Base-by-base conservation (phyloP, 2,888 invertebrate genomes). In the Antheraea assamensis region DNA sequence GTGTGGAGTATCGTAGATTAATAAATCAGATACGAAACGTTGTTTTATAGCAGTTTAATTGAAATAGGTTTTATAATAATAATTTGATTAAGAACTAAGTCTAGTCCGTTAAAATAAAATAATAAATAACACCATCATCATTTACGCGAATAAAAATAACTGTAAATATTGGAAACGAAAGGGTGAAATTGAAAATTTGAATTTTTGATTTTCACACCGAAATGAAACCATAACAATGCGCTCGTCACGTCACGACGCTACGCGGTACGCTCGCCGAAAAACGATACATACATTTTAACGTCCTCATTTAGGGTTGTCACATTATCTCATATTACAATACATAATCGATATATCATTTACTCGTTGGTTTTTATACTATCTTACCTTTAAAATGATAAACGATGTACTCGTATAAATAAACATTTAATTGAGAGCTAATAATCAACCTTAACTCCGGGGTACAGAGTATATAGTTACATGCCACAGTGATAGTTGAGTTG, bases 181-280 rank as follows among this genome's bases (percentile, higher is more conserved):
- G 35, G 35, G 35, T 21, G n/a, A 68, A 35, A 68, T 35, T 68
- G 68, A 68, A 68, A 68, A 35, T 35, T 68, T 35, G 68, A 68
- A 21, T 68, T 68, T 68, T 35, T 68, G 13, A 64, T 64, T 35
- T 68, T 68, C 68, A 68, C 68, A 2, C 13, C 13, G 35, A 30
- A 7, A 15, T 4, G 61, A 64, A 27, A 64, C 61, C 30, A 17
- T 68, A 68, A 30, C 66, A 35, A 68, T 35, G 21, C 35, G 35
- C 35, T 21, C 3, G 68, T 19, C 58, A 24, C 24, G 24, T 10
- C 58, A 21, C 19, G 58, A 24, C n/a, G 58, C 24, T 10, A 24
- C 24, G 24, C 13, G 42, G 42, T 42, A 13, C 24, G 58, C 24
- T 58, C 24, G n/a, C 58, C 24, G 58, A 58, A 58, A 58, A 64